Evolutionary conservation across 2,797 vertebrate species (phyloP).

Genomic region (Poeciliopsis turneri): DNA sequence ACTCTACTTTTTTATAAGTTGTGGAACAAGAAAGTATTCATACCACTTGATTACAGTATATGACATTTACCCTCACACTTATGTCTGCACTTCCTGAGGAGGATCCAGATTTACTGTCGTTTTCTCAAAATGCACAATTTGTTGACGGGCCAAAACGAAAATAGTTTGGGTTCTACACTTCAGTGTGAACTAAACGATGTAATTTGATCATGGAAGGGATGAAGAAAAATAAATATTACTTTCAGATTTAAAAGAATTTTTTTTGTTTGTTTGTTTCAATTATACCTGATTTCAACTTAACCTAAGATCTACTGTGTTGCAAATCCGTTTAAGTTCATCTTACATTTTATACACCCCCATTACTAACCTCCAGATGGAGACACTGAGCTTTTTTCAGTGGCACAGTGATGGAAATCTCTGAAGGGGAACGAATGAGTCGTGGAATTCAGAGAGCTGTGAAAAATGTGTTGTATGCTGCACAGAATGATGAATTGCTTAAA

Average conservation of each 20-base stretch:
- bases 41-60: too few relatives aligned
- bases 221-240: neutral
- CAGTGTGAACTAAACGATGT: neutral
- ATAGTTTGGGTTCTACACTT: neutral
- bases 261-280: neutral
- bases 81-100: neutral
- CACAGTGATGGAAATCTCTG: conserved; percentile 47
- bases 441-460: neutral
- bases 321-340: neutral
- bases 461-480: neutral
- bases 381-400: conserved; percentile 30
- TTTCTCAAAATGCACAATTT: neutral
- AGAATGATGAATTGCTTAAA: neutral
- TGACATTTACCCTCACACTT: neutral
- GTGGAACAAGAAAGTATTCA: too few relatives aligned
- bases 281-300: neutral
- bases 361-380: conserved; percentile 45
- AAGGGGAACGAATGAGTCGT: conserved; percentile 11
- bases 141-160: neutral
- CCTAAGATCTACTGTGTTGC: conserved; percentile 3
- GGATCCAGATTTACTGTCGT: neutral
- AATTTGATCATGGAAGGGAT: neutral
- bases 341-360: conserved; percentile 15
- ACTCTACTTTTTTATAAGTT: neutral
- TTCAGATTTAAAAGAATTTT: neutral